A percentile compares a stretch with the other conserved stretches of the same genome.
Evolutionary conservation across 2,888 invertebrate species (phyloP).

Genomic region (Thereva nobilitata): DNA sequence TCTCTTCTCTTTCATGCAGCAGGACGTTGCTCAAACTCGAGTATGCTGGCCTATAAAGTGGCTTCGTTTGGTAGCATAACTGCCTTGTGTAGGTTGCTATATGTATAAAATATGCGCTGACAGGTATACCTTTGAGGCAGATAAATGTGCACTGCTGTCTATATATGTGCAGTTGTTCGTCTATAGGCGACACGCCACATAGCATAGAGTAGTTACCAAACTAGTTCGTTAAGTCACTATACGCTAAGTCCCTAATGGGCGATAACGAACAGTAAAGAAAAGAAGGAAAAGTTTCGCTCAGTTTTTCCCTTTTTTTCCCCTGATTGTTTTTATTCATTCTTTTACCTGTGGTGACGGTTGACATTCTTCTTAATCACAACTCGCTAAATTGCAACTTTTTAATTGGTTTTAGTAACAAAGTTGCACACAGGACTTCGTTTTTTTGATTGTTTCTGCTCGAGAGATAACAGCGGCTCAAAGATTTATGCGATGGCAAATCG

Average conservation of each 20-base stretch:
- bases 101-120: constrained; percentile 41
- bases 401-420: too few relatives aligned
- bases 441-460: too few relatives aligned
- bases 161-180: neutral
- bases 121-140: constrained; percentile 45
- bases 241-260: constrained; percentile 32
- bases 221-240: constrained; percentile 54
- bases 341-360: too few relatives aligned
- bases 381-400: too few relatives aligned
- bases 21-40: neutral
- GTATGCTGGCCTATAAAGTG: too few relatives aligned
- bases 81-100: constrained; percentile 5
- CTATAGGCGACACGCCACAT: constrained; percentile 2
- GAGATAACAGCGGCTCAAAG: too few relatives aligned
- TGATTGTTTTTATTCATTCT: too few relatives aligned
- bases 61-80: too few relatives aligned
- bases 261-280: constrained; percentile 34
- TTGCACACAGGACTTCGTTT: too few relatives aligned
- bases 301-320: too few relatives aligned
- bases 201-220: constrained; percentile 47
- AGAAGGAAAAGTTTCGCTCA: constrained; percentile 26
- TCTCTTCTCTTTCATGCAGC: constrained; percentile 17
- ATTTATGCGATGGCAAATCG: too few relatives aligned
- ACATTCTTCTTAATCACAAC: too few relatives aligned
- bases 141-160: constrained; percentile 43